Evolutionary conservation across 1,140 invertebrate species (phyloP), one percentile per base, ranked within the genome.

Genomic region (Elysia chlorotica): DNA sequence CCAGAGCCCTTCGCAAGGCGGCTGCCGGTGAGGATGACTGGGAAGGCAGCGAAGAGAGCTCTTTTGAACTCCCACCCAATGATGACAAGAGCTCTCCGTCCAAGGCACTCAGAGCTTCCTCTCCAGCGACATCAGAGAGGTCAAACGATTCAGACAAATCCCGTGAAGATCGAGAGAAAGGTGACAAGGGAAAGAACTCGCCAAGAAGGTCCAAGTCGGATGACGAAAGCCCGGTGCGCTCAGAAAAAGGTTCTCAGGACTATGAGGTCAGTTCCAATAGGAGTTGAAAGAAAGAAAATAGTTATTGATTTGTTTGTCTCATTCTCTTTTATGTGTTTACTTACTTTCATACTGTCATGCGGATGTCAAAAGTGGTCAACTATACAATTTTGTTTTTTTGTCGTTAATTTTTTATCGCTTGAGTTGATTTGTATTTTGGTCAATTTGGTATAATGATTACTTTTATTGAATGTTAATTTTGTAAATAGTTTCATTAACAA

Each of bases 1-100:
- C 83, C 14, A 74, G 73, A 57, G 80, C 77, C 25, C 69, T 85
- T 38, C 74, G 77, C 33, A 68, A 70, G 25, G 76, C 73, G 33
- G 75, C 78, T 17, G 23, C 70, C n/a, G 66, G 70, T 19, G 59
- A 57, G 19, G 56, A 62, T 71, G 57, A 28, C 38, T 54, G 35
- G 2, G 35, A 59, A 23, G 54, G 63, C 2, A 23, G 48, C 33
- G 28, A 23, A n/a, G 65, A 30, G n/a, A 30, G 41, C n/a, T 33
- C 37, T n/a, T 21, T 3, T n/a, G 65, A 66, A n/a, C 5, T 38
- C 28, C 21, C 3, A n/a, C 35, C 21, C n/a, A 23, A 14, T 31
- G 31, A 66, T 28, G 10, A n/a, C 17, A 38, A 6, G 41, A 33
- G 31, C 19, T 33, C 61, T n/a, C 4, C 56, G 30, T 21, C 56